phyloP scores from a whole-genome alignment of 1,140 invertebrate genomes.

The Caenorhabditis brenneri region DNA sequence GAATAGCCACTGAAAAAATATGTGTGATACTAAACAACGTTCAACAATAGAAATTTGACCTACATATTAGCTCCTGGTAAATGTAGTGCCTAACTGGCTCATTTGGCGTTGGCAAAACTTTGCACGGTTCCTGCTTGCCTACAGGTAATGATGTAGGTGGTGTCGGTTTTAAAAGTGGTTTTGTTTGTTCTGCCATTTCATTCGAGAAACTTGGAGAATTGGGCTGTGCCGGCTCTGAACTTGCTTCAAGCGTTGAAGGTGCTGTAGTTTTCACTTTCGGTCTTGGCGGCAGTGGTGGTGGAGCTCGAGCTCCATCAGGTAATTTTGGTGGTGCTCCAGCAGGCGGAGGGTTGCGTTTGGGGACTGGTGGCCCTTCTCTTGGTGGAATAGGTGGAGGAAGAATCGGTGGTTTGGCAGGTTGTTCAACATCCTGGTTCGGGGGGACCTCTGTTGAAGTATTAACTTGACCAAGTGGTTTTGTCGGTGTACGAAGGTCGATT shows the following conservation, averaged over 20 bases:
- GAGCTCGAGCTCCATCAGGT: slow-evolving; percentile 4
- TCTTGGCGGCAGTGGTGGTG: slow-evolving; percentile 59
- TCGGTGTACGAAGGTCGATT: slow-evolving; percentile 48
- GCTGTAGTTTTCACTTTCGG: slow-evolving; percentile 37
- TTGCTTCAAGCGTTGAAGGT: slow-evolving; percentile 10
- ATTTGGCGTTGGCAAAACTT: slow-evolving; percentile 47
- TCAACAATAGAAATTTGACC: background rate
- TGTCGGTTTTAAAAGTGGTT: background rate
- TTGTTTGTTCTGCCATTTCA: background rate
- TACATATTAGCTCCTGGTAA: slow-evolving; percentile 64
- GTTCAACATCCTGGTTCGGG: background rate
- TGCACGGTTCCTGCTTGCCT: slow-evolving; percentile 37
- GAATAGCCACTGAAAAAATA: slow-evolving; percentile 61
- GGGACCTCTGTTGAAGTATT: slow-evolving; percentile 2
- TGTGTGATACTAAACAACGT: too few species aligned
- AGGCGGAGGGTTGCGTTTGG: slow-evolving; percentile 36
- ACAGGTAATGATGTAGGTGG: slow-evolving; percentile 35
- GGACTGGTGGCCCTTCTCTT: slow-evolving; percentile 50
- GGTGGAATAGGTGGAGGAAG: slow-evolving; percentile 52
- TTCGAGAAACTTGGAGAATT: background rate
- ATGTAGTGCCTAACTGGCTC: slow-evolving; percentile 58
- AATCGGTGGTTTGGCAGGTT: background rate
- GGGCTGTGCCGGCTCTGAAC: slow-evolving; percentile 5
- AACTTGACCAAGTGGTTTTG: slow-evolving; percentile 32
- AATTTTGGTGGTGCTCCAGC: slow-evolving; percentile 42